Conservation (phyloP, 1,140 invertebrate species). For the Harlomillsia oculata region DNA sequence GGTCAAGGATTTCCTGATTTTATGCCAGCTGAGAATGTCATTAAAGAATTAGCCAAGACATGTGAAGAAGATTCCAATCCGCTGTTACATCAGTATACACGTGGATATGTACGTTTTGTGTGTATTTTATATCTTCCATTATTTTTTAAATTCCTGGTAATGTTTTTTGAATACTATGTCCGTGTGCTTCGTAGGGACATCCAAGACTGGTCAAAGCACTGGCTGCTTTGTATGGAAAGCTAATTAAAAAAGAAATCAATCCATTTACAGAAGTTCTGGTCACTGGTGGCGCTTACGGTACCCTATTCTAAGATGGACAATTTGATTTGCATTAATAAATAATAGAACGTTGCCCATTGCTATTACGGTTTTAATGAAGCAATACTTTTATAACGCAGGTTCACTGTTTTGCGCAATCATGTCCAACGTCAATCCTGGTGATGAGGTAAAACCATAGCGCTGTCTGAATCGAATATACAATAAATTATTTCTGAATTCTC, state of each 20-base stretch:
- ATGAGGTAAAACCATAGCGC: conserved; percentile 19
- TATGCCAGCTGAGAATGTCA: conserved; percentile 28
- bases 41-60: conserved; percentile 24
- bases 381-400: conserved; percentile 47
- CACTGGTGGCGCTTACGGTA: conserved; percentile 82
- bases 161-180: background rate
- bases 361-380: conserved; percentile 4
- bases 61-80: conserved; percentile 25
- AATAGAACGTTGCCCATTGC: too few relatives aligned
- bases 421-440: conserved; percentile 20
- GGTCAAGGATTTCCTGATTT: conserved; percentile 86
- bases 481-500: conserved; percentile 11
- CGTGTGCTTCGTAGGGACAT: conserved; percentile 65
- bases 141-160: background rate
- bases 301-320: conserved; percentile 13
- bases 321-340: too few relatives aligned
- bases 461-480: background rate
- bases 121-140: background rate
- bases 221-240: conserved; percentile 72
- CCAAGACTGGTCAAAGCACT: conserved; percentile 75
- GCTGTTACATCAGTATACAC: conserved; percentile 33
- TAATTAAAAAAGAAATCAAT: conserved; percentile 65
- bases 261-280: conserved; percentile 75
- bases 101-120: conserved; percentile 69
- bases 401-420: conserved; percentile 25